A percentile compares a stretch with the other conserved stretches of the same genome.
Conservation (phyloP, 2,113 vertebrate species). For the Hiodon alosoides region DNA sequence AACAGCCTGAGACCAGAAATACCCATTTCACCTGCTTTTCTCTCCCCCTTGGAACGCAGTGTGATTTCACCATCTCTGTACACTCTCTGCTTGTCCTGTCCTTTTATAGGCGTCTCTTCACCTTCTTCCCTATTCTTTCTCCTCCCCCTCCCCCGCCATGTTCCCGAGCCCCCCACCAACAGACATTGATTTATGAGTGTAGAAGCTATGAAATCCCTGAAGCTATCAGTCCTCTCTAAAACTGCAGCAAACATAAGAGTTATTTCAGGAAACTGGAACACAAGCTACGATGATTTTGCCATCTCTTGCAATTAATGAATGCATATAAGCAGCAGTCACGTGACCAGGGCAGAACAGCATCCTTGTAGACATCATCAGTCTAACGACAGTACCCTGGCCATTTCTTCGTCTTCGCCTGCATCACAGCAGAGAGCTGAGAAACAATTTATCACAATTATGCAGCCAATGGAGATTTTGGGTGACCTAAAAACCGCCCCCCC, state of each 20-base stretch:
- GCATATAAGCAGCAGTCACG: conserved; percentile 52
- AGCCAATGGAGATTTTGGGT: conserved; percentile 43
- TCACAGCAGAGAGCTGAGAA: conserved; percentile 30
- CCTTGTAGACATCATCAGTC: neutral
- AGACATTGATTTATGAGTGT: conserved; percentile 71
- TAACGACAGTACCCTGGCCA: neutral
- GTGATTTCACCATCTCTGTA: neutral
- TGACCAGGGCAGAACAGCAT: conserved; percentile 37
- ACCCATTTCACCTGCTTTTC: conserved; percentile 17
- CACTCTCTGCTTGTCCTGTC: conserved; percentile 22
- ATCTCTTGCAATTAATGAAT: conserved; percentile 52
- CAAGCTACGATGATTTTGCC: conserved; percentile 60
- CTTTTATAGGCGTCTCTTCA: conserved; percentile 29
- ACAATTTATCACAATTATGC: conserved; percentile 47
- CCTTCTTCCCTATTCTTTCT: conserved; percentile 30
- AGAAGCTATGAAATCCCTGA: conserved; percentile 60
- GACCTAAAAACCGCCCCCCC: conserved; percentile 60
- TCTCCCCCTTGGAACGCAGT: neutral
- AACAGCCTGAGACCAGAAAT: conserved; percentile 31
- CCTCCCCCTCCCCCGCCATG: conserved; percentile 31
- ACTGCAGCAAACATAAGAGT: conserved; percentile 68
- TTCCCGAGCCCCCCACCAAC: conserved; percentile 33
- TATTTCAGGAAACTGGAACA: conserved; percentile 72
- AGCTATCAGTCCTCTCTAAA: conserved; percentile 68
- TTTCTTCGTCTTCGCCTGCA: neutral